Evolutionary conservation across 2,113 vertebrate genomes (phyloP).

Genomic region (Gavialis gangeticus): DNA sequence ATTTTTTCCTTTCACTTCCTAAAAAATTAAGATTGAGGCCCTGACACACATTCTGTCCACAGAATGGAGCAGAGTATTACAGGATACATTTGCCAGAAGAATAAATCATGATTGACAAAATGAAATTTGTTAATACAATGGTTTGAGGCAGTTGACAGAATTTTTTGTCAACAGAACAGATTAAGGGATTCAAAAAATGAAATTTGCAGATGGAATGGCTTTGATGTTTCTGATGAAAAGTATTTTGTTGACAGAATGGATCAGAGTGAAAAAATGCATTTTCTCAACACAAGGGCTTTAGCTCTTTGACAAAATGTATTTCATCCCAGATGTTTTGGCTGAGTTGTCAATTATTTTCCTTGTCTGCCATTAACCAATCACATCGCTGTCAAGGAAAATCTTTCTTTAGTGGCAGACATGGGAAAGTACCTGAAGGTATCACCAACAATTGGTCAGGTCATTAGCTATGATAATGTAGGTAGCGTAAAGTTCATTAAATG

Average conservation of each 20-base stretch:
- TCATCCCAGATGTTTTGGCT: conserved; percentile 68
- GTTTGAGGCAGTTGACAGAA: conserved; percentile 80
- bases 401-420: neutral
- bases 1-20: conserved; percentile 23
- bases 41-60: conserved; percentile 25
- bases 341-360: conserved; percentile 62
- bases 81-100: conserved; percentile 51
- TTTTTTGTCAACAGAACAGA: conserved; percentile 82
- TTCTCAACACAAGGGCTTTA: conserved; percentile 71
- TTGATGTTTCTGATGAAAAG: conserved; percentile 81
- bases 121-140: conserved; percentile 82
- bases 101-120: conserved; percentile 82
- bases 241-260: conserved; percentile 81
- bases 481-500: neutral
- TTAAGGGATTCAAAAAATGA: conserved; percentile 79
- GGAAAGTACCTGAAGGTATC: neutral
- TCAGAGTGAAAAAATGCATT: conserved; percentile 71
- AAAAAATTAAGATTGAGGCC: conserved; percentile 49
- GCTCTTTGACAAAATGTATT: conserved; percentile 75
- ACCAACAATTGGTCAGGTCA: neutral
- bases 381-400: neutral
- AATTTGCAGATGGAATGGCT: conserved; percentile 79
- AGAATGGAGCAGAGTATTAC: conserved; percentile 40
- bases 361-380: conserved; percentile 46
- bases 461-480: neutral